phyloP scores from a whole-genome alignment of 2,113 vertebrate species.

The Hiodon alosoides region DNA sequence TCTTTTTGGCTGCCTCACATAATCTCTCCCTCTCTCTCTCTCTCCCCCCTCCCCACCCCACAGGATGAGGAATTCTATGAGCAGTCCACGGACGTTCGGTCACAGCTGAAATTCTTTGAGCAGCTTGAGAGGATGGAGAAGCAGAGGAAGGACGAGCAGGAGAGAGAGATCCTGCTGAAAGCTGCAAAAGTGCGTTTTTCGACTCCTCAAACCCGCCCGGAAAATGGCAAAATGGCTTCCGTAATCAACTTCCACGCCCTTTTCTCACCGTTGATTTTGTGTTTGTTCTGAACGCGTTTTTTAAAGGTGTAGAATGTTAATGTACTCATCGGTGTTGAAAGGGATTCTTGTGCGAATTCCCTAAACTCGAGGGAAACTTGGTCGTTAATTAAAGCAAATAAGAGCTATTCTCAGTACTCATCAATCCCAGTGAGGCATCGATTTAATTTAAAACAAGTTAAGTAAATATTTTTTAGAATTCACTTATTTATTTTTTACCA shows the following conservation, averaged over 20 bases:
- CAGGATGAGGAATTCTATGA: slow-evolving; percentile 73
- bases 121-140: slow-evolving; percentile 75
- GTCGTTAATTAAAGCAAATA: slow-evolving; percentile 10
- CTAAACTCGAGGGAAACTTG: slow-evolving; percentile 5
- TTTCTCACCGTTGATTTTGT: not conserved
- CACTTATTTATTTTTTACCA: not conserved
- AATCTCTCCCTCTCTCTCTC: not conserved
- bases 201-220: slow-evolving; percentile 25
- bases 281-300: not conserved
- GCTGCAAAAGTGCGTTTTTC: slow-evolving; percentile 68
- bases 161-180: slow-evolving; percentile 74
- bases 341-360: not conserved
- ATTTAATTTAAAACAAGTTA: slow-evolving; percentile 9
- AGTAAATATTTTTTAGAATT: slow-evolving; percentile 4
- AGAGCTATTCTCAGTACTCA: slow-evolving; percentile 6
- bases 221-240: not conserved
- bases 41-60: slow-evolving; percentile 14
- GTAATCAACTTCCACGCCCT: not conserved
- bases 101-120: slow-evolving; percentile 75
- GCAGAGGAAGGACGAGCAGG: slow-evolving; percentile 76
- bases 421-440: not conserved
- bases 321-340: not conserved
- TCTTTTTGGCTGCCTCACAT: not conserved
- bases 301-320: not conserved
- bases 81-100: slow-evolving; percentile 67